Conservation (phyloP, 2,113 vertebrate species). For the Notothenia coriiceps region DNA sequence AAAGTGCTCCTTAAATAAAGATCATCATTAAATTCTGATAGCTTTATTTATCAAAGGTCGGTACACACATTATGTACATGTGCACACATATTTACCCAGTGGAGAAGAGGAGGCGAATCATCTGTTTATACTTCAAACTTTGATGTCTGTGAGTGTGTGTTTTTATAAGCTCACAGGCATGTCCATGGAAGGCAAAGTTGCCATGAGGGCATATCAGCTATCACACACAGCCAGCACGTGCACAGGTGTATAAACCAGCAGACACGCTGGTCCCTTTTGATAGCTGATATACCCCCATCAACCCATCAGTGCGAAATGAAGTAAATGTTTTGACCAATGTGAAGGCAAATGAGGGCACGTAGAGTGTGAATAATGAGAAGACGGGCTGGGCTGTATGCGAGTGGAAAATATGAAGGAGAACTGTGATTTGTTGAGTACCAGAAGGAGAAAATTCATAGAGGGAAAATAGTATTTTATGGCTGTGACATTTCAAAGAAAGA, state of each 20-base stretch:
- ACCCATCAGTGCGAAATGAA: constrained; percentile 56
- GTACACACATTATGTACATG: constrained; percentile 12
- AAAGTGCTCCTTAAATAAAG: constrained; percentile 41
- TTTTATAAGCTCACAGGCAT: constrained; percentile 69
- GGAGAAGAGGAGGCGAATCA: constrained; percentile 15
- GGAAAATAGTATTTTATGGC: constrained; percentile 59
- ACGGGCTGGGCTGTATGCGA: constrained; percentile 34
- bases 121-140: constrained; percentile 55
- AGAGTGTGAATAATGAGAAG: constrained; percentile 45
- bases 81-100: not conserved
- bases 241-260: constrained; percentile 78
- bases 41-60: constrained; percentile 23
- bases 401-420: constrained; percentile 45
- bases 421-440: constrained; percentile 52
- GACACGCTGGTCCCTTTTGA: constrained; percentile 62
- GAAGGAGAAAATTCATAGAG: constrained; percentile 49
- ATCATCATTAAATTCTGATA: constrained; percentile 30
- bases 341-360: constrained; percentile 57
- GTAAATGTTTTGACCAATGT: constrained; percentile 57
- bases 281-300: constrained; percentile 62
- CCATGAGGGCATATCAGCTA: constrained; percentile 77
- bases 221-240: constrained; percentile 60
- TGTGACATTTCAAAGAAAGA: constrained; percentile 50
- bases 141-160: constrained; percentile 65
- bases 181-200: constrained; percentile 57